phyloP scores from a whole-genome alignment of 2,888 invertebrate species.

The Nomada hirtipes region DNA sequence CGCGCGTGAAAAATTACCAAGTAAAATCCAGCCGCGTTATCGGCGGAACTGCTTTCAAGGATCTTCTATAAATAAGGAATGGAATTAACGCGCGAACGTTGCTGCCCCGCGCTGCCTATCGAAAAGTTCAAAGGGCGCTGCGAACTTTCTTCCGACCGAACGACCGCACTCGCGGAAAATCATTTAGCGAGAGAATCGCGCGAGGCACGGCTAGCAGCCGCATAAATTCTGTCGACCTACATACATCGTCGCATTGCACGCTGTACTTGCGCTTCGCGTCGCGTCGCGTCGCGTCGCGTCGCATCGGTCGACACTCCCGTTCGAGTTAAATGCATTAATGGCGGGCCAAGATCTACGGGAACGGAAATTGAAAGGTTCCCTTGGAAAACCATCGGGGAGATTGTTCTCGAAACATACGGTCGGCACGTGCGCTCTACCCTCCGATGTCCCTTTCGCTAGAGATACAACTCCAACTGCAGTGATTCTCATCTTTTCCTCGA shows the following conservation, averaged over 20 bases:
- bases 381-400: slow-evolving; percentile 44
- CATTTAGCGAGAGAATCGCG: not conserved
- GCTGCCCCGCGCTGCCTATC: not conserved
- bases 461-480: slow-evolving; percentile 56
- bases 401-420: slow-evolving; percentile 75
- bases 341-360: slow-evolving; percentile 46
- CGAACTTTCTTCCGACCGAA: too few species aligned
- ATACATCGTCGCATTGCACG: too few species aligned
- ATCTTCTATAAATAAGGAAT: slow-evolving; percentile 36
- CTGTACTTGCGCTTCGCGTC: too few species aligned
- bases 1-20: slow-evolving; percentile 71
- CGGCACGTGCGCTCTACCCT: slow-evolving; percentile 76
- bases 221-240: not conserved
- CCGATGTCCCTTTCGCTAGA: slow-evolving; percentile 52
- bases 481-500: slow-evolving; percentile 66
- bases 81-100: slow-evolving; percentile 19
- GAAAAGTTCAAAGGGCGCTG: too few species aligned
- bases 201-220: not conserved
- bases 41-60: slow-evolving; percentile 26
- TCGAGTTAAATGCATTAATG: slow-evolving; percentile 23
- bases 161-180: not conserved
- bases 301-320: too few species aligned
- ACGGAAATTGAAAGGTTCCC: slow-evolving; percentile 71
- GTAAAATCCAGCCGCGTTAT: slow-evolving; percentile 47
- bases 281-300: too few species aligned